Conservation (phyloP, 2,113 vertebrate genomes). For the Raphicerus campestris region DNA sequence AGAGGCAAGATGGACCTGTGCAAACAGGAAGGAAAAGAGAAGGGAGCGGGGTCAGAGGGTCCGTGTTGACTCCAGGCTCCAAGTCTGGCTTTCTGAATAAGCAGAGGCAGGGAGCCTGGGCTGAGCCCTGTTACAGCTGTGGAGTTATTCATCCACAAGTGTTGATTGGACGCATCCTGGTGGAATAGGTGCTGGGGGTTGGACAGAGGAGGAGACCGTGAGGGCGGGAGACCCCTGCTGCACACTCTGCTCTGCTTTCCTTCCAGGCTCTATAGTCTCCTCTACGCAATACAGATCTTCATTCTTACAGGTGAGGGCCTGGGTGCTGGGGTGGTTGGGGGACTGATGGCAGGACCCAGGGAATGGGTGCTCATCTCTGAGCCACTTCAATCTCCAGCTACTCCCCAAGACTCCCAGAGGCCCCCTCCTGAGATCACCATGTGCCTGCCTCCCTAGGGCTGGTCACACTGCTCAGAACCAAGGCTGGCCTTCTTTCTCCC, state of each 20-base stretch:
- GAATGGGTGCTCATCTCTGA: neutral
- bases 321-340: neutral
- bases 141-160: neutral
- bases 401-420: neutral
- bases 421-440: neutral
- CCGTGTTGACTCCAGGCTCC: neutral
- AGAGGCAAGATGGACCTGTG: neutral
- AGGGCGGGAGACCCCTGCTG: neutral
- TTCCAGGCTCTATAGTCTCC: conserved; percentile 21
- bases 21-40: neutral
- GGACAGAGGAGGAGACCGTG: neutral
- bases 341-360: neutral
- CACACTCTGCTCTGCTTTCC: neutral
- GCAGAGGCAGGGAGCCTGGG: neutral
- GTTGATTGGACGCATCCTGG: neutral
- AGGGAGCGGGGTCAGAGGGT: neutral
- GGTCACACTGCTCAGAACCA: neutral
- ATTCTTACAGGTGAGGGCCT: conserved; percentile 32
- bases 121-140: neutral
- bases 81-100: neutral
- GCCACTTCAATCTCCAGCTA: neutral
- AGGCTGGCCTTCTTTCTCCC: neutral
- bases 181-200: neutral
- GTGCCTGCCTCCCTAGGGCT: neutral
- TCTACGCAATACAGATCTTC: neutral